Base-by-base conservation (phyloP, 2,888 invertebrate species). In the Nesidiocoris tenuis region DNA sequence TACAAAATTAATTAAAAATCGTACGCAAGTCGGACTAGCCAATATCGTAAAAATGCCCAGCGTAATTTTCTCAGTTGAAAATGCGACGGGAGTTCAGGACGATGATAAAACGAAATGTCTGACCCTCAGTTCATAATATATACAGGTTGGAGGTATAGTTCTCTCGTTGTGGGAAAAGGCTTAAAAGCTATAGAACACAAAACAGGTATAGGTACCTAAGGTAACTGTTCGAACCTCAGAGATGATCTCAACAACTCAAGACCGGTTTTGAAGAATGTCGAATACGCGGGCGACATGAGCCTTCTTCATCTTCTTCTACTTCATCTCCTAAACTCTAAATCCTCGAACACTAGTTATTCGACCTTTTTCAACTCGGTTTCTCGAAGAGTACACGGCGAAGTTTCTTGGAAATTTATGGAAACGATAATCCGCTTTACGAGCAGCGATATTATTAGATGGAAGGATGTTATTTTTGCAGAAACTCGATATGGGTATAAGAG, bases 251-350 rank as follows among this genome's bases (percentile, higher is more conserved):
- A 72, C 72, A 61, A 61, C 63, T 19, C 39, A 72, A 75, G 74
- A 75, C 74, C 74, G 74, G 74, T 75, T 75, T 59, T 75, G 59
- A 75, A 75, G 74, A 75, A 75, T 75, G 74, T 75, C 61, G 74
- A 75, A 75, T 75, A 66, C 66, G 61, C 66, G 61, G 64, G 70
- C 70, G 72, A 72, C 72, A 72, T 72, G 72, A 3, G 39, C 39
- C 39, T 39, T 39, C 39, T 39, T 39, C 72, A 61, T 72, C 55
- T 39, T 61, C 39, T 61, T 17, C 72, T 25, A 39, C 65, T 39
- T 39, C 39, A 39, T 39, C 39, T 39, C 12, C 12, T 39, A 39
- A n/a, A 39, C 39, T 39, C 39, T 7, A 12, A 39, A 39, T 12
- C 5, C 39, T 39, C 39, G 12, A 39, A 39, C 12, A 12, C 39